Evolutionary conservation across 2,888 invertebrate species (phyloP), one percentile per base, ranked within the genome.

Genomic region (Euzophera pinguis): DNA sequence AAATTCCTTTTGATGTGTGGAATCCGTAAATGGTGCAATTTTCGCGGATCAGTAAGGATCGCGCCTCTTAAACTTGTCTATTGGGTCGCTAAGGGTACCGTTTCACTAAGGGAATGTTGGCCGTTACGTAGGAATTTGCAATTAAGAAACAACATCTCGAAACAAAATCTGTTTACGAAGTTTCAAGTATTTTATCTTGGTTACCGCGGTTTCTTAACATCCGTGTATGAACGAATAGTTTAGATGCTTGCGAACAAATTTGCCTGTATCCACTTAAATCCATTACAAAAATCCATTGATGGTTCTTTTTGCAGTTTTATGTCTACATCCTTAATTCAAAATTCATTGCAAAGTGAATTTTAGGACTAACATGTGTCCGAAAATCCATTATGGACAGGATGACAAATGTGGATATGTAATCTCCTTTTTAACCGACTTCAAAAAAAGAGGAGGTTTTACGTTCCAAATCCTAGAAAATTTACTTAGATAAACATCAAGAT

Each of bases 91-190:
- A 58, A 61, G 63, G 64, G 62, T 60, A 59, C 54, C 57, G 59
- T 32, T 29, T 53, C 43, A 58, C 56, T 59, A 64, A 53, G 62
- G 60, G 71, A 75, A 75, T 75, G 69, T 71, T 71, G 72, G 69
- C 73, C 69, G 72, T 69, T 70, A 71, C 71, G 65, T 60, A 55
- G 82, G 84, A 86, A 86, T 84, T 82, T 75, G 77, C 74, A 84
- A 85, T 85, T 84, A 84, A 80, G 80, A 81, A 77, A 78, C 76
- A 75, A 73, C 75, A 71, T 75, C 73, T 76, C 56, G 63, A 60
- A 80, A 78, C 68, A 74, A 81, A 82, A 81, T 83, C 76, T 74
- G 78, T 79, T 81, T 76, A 74, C 73, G 60, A 75, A 78, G 67
- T 74, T 67, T 60, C 49, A 77, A 79, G 77, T 78, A 77, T 78